Evolutionary conservation across 1,140 invertebrate species (phyloP).

Genomic region (Saxidomus purpurata): DNA sequence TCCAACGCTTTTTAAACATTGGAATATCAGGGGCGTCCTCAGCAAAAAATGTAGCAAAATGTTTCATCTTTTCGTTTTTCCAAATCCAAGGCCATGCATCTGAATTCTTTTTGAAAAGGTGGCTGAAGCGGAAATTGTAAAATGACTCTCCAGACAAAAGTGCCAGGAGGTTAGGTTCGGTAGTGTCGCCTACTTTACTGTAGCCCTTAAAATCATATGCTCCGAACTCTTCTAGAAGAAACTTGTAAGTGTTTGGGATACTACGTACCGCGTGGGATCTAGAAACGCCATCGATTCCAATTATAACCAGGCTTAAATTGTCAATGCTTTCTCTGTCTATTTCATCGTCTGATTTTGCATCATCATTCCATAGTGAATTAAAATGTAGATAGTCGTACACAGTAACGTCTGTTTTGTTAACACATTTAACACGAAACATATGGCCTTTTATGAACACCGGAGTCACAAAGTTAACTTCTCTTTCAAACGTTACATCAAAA

Average conservation of each 20-base stretch:
- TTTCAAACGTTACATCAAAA: slow-evolving; percentile 81
- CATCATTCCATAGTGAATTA: slow-evolving; percentile 60
- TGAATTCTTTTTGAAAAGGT: slow-evolving; percentile 68
- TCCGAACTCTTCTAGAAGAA: slow-evolving; percentile 86
- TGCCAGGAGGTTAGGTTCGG: slow-evolving; percentile 62
- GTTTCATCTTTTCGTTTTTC: slow-evolving; percentile 86
- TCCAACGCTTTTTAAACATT: slow-evolving; percentile 92
- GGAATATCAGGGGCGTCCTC: slow-evolving; percentile 92
- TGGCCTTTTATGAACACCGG: slow-evolving; percentile 83
- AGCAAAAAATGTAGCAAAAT: slow-evolving; percentile 93
- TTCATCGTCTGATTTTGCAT: background rate
- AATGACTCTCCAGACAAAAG: slow-evolving; percentile 68
- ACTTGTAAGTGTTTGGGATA: slow-evolving; percentile 91
- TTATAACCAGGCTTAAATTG: slow-evolving; percentile 60
- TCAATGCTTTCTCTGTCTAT: slow-evolving; percentile 7
- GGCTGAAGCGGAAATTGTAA: slow-evolving; percentile 80
- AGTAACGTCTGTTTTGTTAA: slow-evolving; percentile 78
- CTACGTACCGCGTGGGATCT: slow-evolving; percentile 93
- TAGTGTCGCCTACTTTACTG: slow-evolving; percentile 80
- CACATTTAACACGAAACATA: slow-evolving; percentile 86
- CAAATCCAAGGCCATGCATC: slow-evolving; percentile 73
- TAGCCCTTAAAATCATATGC: slow-evolving; percentile 83
- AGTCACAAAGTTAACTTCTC: slow-evolving; percentile 69
- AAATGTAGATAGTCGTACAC: slow-evolving; percentile 73
- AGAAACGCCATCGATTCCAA: slow-evolving; percentile 91